These are phyloP conservation scores for Pollachius pollachius DNA, from an alignment of 2,113 vertebrate species.

Conservation along the genomic window DNA sequence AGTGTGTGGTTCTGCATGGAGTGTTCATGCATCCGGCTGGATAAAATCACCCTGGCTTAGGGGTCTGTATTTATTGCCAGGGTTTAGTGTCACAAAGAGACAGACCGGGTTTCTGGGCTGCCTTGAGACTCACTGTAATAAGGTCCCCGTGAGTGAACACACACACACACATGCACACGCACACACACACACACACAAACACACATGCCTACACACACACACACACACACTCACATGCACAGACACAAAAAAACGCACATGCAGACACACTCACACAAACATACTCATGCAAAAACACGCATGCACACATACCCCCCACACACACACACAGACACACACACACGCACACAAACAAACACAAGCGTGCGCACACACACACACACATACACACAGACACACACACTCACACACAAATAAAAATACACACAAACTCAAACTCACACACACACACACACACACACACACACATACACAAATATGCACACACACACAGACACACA, in stretches of 20 bases:
- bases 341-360: no score
- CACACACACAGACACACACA: conserved; percentile 9
- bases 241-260: no score
- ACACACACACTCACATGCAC: conserved; percentile 10
- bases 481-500: no score
- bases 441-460: conserved; percentile 8
- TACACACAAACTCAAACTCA: conserved; percentile 14
- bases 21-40: conserved; percentile 35
- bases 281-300: conserved; percentile 11
- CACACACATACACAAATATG: no score
- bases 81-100: conserved; percentile 53
- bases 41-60: conserved; percentile 53
- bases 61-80: conserved; percentile 58
- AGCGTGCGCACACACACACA: background rate
- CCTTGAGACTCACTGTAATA: conserved; percentile 39
- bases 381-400: conserved; percentile 7
- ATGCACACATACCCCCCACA: conserved; percentile 11
- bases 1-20: background rate
- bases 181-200: conserved; percentile 14
- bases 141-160: conserved; percentile 27
- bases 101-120: conserved; percentile 41
- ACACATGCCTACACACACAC: conserved; percentile 11
- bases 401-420: conserved; percentile 14
- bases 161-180: conserved; percentile 6
- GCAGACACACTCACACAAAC: no score